Evolutionary conservation across 2,888 invertebrate genomes (phyloP).

Genomic region (Psylliodes chrysocephalus): DNA sequence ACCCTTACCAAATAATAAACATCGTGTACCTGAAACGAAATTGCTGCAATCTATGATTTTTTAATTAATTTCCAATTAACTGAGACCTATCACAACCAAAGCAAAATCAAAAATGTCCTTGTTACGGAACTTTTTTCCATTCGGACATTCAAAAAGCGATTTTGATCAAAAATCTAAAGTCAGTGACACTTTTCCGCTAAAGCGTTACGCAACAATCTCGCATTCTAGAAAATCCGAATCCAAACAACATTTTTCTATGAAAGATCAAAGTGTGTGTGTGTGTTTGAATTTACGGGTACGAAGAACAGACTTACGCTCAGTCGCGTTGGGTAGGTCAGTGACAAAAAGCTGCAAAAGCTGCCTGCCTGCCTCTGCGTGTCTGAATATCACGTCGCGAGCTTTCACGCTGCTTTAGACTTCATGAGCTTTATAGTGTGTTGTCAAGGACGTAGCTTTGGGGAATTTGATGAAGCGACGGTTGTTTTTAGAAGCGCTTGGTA

Average conservation of each 20-base stretch:
- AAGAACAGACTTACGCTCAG: background rate
- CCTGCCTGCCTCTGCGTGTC: background rate
- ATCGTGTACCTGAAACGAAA: too few relatives aligned
- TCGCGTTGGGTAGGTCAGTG: conserved; percentile 16
- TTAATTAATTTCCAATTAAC: too few relatives aligned
- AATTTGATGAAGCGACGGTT: too few relatives aligned
- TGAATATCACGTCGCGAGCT: conserved; percentile 6
- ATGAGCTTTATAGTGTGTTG: background rate
- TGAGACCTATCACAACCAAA: too few relatives aligned
- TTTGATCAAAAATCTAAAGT: background rate
- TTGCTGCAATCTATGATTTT: too few relatives aligned
- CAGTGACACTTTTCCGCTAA: background rate
- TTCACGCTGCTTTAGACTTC: background rate
- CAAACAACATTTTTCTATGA: background rate
- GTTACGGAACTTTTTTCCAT: background rate
- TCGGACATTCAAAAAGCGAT: background rate
- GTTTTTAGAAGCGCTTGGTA: too few relatives aligned
- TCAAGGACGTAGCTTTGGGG: background rate
- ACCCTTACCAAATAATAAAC: too few relatives aligned
- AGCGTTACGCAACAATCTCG: conserved; percentile 2
- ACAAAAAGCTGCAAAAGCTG: conserved; percentile 10
- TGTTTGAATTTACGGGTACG: background rate
- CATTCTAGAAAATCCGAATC: background rate
- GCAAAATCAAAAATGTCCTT: background rate
- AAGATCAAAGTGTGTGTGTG: conserved; percentile 18